Evolutionary conservation across 2,113 vertebrate genomes (phyloP), one percentile per base, ranked within the genome.

Genomic region (Lota lota): DNA sequence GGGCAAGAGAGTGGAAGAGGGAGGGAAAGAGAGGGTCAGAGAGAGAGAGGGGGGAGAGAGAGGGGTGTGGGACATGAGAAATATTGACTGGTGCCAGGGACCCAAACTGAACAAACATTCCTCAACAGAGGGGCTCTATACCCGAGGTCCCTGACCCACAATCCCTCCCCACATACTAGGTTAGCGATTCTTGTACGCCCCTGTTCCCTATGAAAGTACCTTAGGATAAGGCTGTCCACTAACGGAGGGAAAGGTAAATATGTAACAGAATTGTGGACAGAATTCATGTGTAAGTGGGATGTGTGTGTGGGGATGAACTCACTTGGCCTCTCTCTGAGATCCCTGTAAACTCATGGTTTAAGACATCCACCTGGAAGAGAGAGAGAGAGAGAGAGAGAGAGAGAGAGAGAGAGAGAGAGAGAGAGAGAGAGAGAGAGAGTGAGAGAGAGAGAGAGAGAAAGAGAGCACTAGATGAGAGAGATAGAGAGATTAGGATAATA

Each of bases 121-220:
- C 73, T 83, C 70, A 88, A 93, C 90, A 93, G 88, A 88, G 87
- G 54, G 14, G 68, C 89, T 89, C 89, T 93, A 90, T 93, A 79
- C 82, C 71, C 62, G 47, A 83, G 79, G 85, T 89, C 85, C 82
- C 78, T 90, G 88, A 88, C 82, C 87, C 74, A 69, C 78, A 75
- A 70, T 81, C 66, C 81, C 79, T 74, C 84, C 75, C 72, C 71
- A 71, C 81, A 85, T 56, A 76, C 84, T 76, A 69, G 68, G 61
- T 86, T 82, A 84, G 82, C 71, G 72, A 88, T 86, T 87, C 72
- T 73, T 28, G 47, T 10, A 20, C 7, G 28, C 21, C 5, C 63
- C 47, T 12, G 40, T 2, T 61, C 63, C 61, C 73, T 69, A 74
- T 67, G 64, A 74, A 40, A 75, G 75, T 58, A 71, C 67, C 40